phyloP scores from a whole-genome alignment of 2,113 vertebrate genomes.

The Stegastes partitus region DNA sequence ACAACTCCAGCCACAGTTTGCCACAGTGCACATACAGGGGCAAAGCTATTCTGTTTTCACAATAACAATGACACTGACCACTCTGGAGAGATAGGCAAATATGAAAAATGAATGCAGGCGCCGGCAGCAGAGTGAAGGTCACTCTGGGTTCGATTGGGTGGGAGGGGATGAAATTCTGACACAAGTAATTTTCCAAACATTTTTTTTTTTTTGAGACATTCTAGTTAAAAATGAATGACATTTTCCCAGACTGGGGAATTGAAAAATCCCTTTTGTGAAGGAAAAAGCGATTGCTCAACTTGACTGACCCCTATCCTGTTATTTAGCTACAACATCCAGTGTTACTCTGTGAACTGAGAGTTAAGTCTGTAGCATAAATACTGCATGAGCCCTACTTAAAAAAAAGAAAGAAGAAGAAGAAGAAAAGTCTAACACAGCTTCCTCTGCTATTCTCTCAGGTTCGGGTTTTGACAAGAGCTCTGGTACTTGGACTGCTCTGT shows the following conservation, averaged over 20 bases:
- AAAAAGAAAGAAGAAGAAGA: constrained; percentile 11
- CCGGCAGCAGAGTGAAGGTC: constrained; percentile 46
- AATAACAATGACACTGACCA: constrained; percentile 21
- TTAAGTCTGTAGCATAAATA: constrained; percentile 58
- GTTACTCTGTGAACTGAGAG: constrained; percentile 38
- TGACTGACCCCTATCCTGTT: constrained; percentile 51
- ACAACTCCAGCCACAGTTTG: constrained; percentile 18
- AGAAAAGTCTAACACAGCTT: constrained; percentile 39
- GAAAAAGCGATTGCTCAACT: constrained; percentile 45
- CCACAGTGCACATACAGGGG: not conserved
- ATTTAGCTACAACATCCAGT: constrained; percentile 57
- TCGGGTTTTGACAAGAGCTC: constrained; percentile 91
- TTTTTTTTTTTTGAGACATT: constrained; percentile 32
- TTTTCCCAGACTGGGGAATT: constrained; percentile 30
- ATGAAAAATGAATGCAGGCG: constrained; percentile 47
- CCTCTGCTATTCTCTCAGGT: constrained; percentile 78
- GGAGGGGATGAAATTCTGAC: constrained; percentile 30
- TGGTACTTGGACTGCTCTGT: constrained; percentile 87
- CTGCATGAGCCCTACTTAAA: constrained; percentile 56
- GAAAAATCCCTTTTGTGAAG: constrained; percentile 44
- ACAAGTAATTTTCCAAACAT: constrained; percentile 25
- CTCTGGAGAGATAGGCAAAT: constrained; percentile 17
- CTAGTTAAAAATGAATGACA: constrained; percentile 53
- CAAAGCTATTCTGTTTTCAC: constrained; percentile 38
- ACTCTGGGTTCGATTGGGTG: constrained; percentile 33